These are phyloP conservation scores for Perca fluviatilis DNA, from an alignment of 2,113 vertebrate genomes.

Conservation along the genomic window DNA sequence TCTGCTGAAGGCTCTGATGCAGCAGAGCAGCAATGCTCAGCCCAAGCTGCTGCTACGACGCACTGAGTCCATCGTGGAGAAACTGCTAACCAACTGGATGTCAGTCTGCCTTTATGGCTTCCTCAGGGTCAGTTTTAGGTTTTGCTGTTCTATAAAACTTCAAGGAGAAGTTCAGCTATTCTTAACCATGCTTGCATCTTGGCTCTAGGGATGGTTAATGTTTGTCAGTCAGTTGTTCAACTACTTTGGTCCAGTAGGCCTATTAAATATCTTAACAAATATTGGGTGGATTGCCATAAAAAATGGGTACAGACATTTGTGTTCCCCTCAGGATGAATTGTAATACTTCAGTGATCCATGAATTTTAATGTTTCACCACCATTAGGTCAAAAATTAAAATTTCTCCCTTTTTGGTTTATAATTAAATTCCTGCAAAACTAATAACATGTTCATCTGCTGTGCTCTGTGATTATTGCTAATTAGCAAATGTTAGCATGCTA, in stretches of 20 bases:
- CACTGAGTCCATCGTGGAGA: constrained; percentile 95
- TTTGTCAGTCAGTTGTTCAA: neutral
- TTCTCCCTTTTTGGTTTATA: neutral
- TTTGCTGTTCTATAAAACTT: neutral
- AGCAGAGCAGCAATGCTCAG: constrained; percentile 89
- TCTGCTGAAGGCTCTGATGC: constrained; percentile 91
- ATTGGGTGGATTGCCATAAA: neutral
- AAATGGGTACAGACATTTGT: neutral
- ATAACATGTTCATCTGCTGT: neutral
- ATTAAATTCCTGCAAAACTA: neutral
- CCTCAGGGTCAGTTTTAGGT: constrained; percentile 86
- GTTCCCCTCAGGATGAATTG: neutral
- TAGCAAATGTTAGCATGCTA: neutral
- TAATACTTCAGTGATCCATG: neutral
- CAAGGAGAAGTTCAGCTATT: neutral
- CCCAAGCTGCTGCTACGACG: constrained; percentile 94
- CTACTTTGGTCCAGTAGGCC: neutral
- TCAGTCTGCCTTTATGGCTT: constrained; percentile 97
- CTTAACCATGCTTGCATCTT: neutral
- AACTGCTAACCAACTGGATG: constrained; percentile 98
- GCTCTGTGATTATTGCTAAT: neutral
- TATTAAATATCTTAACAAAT: too few species aligned
- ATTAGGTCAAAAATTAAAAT: neutral
- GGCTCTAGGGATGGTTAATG: neutral
- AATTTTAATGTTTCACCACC: neutral